A percentile compares a stretch with the other conserved stretches of the same genome.
Conservation (phyloP, 1,140 invertebrate species). For the Calephelis nemesis region DNA sequence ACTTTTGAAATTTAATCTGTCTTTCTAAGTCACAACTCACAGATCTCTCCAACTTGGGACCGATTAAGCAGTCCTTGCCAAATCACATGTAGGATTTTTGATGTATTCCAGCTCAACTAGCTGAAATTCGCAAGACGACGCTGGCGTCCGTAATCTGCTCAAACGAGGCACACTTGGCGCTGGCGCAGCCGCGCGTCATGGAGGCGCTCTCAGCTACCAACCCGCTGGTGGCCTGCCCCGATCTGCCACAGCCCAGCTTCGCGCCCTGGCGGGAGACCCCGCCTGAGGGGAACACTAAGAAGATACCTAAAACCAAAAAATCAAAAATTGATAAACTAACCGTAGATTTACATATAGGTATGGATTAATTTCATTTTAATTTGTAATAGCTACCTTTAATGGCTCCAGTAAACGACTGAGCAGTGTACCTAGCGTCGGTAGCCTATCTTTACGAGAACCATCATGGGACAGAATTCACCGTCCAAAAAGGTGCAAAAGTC, state of each 20-base stretch:
- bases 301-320: constrained; percentile 12
- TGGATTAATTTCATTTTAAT: no score
- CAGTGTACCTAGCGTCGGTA: no score
- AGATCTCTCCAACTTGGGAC: no score
- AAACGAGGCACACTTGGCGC: constrained; percentile 87
- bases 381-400: no score
- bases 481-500: no score
- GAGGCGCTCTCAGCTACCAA: constrained; percentile 80
- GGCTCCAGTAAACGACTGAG: no score
- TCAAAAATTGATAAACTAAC: background rate
- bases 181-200: constrained; percentile 90
- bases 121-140: constrained; percentile 90
- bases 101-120: constrained; percentile 86
- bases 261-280: constrained; percentile 77
- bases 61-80: no score
- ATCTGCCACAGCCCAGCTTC: constrained; percentile 80
- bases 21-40: no score
- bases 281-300: background rate
- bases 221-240: constrained; percentile 81
- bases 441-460: no score
- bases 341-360: background rate
- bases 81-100: no score
- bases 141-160: constrained; percentile 94
- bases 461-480: no score
- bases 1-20: no score